Conservation (phyloP, 2,888 invertebrate genomes). For the Metacarcinus magister region DNA sequence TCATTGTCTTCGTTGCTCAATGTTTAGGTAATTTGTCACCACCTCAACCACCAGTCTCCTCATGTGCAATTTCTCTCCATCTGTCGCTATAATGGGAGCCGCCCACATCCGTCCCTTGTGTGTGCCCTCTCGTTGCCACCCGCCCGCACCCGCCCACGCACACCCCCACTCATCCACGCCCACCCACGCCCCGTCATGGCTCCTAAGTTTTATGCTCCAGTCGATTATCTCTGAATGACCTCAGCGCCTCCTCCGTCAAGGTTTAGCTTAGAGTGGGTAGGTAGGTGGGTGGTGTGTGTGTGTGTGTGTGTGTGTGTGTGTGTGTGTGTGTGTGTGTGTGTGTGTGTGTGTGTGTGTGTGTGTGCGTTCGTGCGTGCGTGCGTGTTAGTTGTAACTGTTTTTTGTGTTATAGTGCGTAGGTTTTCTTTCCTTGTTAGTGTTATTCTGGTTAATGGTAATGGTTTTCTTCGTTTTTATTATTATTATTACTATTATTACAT, state of each 20-base stretch:
- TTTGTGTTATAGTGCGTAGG: background rate
- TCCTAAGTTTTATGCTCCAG: conserved; percentile 18
- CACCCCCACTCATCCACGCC: no score
- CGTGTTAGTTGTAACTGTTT: background rate
- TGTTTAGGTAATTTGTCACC: background rate
- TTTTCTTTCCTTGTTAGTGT: no score
- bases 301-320: background rate
- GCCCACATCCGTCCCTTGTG: conserved; percentile 47
- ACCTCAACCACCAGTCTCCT: conserved; percentile 14
- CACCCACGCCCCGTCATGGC: background rate
- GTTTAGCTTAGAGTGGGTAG: no score
- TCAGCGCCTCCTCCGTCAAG: background rate
- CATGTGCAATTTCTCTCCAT: conserved; percentile 37
- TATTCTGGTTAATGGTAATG: no score
- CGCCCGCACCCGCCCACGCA: conserved; percentile 50
- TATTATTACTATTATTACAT: background rate
- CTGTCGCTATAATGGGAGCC: background rate
- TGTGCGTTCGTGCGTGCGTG: background rate
- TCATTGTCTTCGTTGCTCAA: background rate
- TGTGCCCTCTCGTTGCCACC: conserved; percentile 15
- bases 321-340: background rate
- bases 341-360: background rate
- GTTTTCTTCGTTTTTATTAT: no score
- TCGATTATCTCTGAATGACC: conserved; percentile 38
- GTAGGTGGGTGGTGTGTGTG: background rate